Base-by-base conservation (phyloP, 2,797 vertebrate species). In the Chelon labrosus region DNA sequence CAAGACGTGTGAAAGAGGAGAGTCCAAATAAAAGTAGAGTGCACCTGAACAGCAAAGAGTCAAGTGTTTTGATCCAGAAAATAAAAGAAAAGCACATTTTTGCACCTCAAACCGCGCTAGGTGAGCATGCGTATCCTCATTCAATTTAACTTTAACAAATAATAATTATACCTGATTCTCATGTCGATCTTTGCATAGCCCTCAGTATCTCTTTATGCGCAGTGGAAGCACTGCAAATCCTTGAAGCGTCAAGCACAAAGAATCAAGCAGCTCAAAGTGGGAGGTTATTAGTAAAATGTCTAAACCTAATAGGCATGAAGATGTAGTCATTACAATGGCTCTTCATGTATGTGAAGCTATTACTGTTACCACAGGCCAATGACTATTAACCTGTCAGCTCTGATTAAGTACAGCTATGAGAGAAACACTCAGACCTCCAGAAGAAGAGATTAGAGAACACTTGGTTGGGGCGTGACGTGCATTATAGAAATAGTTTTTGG, bases 341-440 rank as follows among this genome's bases (percentile, higher is more conserved):
- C 73, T 68, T 77, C 77, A 80, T 89, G 73, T 86, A 87, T 88
- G 85, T 87, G 65, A 85, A 66, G 83, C 80, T 80, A 88, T 90
- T 89, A 90, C 25, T 47, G 56, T 80, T 65, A 81, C 53, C 74
- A 85, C 84, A 86, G 77, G 55, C 73, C 80, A 70, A 52, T 81
- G 85, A 77, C 81, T 77, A 84, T 85, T 79, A 87, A 80, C 80
- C 86, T 84, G 84, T 88, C 88, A 67, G 22, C 67, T 79, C 53
- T 89, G 85, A 87, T 90, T 89, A 85, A 84, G 70, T 73, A 75
- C 71, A 68, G 70, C 68, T 64, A 37, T 56, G 60, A 57, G 58
- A 84, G 60, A 59, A 64, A 77, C 58, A 65, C 46, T 38, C 44
- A 49, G 56, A 69, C 56, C 51, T 42, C 0, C 42, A 66, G 22